Conservation (phyloP, 2,888 invertebrate genomes). For the Eristalis intricaria region DNA sequence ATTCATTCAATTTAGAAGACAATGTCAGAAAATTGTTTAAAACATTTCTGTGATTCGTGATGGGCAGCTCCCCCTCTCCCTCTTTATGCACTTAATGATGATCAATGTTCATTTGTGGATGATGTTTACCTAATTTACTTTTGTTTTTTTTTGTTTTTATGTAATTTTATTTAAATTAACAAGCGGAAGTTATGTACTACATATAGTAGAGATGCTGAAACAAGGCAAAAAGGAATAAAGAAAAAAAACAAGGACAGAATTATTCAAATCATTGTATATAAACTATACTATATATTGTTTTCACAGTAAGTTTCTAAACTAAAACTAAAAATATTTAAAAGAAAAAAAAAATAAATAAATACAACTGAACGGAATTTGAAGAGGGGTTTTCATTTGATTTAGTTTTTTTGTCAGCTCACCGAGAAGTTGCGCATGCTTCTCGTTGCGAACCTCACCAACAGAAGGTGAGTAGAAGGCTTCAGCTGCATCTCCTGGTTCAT, state of each 20-base stretch:
- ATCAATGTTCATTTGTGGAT: constrained; percentile 43
- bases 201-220: constrained; percentile 50
- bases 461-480: too few relatives aligned
- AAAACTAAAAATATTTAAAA: constrained; percentile 51
- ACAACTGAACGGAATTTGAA: constrained; percentile 45
- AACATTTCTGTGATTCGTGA: constrained; percentile 69
- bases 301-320: constrained; percentile 70
- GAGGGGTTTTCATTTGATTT: neutral
- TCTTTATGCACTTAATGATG: neutral
- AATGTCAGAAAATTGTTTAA: constrained; percentile 61
- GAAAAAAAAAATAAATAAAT: constrained; percentile 51
- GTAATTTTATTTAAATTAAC: constrained; percentile 56
- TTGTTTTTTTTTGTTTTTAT: constrained; percentile 6
- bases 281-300: constrained; percentile 68
- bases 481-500: too few relatives aligned
- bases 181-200: constrained; percentile 50
- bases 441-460: too few relatives aligned
- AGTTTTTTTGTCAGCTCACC: neutral
- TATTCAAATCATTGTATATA: constrained; percentile 69
- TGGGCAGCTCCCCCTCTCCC: constrained; percentile 44
- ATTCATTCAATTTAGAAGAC: constrained; percentile 23
- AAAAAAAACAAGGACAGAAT: constrained; percentile 30
- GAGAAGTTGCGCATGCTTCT: too few relatives aligned
- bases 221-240: constrained; percentile 14
- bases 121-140: constrained; percentile 34